Percentiles rank a stretch among this genome's conserved stretches.
These are phyloP conservation scores for Macaria notata DNA, from an alignment of 2,888 invertebrate species.

Conservation along the genomic window DNA sequence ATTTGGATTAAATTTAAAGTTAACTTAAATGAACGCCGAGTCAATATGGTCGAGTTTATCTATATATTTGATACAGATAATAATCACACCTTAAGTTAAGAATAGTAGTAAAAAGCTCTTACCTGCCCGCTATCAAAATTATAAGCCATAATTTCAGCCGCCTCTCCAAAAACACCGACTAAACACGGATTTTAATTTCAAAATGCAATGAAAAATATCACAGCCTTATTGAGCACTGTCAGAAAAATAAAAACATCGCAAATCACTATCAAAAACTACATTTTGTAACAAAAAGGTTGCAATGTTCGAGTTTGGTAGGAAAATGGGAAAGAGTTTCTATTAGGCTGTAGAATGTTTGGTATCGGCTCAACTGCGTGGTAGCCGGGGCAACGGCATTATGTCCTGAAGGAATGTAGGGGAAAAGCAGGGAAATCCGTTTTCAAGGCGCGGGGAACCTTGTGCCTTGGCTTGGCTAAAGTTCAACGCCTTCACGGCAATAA, in stretches of 20 bases:
- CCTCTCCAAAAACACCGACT: constrained; percentile 32
- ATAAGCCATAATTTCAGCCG: constrained; percentile 55
- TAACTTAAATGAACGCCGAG: too few relatives aligned
- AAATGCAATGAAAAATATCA: constrained; percentile 49
- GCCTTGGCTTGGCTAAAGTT: constrained; percentile 26
- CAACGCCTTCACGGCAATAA: constrained; percentile 24
- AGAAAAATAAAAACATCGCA: constrained; percentile 39
- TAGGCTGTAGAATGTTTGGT: constrained; percentile 1
- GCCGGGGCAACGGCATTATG: constrained; percentile 48
- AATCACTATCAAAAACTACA: constrained; percentile 33
- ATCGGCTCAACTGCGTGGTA: constrained; percentile 72
- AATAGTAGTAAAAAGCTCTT: constrained; percentile 30
- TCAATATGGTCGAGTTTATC: too few relatives aligned
- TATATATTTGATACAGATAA: too few relatives aligned
- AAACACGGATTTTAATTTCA: constrained; percentile 30
- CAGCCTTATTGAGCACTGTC: constrained; percentile 44
- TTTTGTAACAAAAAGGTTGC: constrained; percentile 29
- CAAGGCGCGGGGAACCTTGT: constrained; percentile 7
- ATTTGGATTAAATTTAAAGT: too few relatives aligned
- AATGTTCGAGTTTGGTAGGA: constrained; percentile 42
- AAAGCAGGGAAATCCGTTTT: constrained; percentile 26
- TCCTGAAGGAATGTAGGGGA: constrained; percentile 34
- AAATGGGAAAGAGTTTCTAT: constrained; percentile 52
- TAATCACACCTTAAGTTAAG: too few relatives aligned
- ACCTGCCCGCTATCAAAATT: constrained; percentile 77